A percentile compares a stretch with the other conserved stretches of the same genome.
Conservation (phyloP, 1,140 invertebrate genomes). For the Lineus longissimus region DNA sequence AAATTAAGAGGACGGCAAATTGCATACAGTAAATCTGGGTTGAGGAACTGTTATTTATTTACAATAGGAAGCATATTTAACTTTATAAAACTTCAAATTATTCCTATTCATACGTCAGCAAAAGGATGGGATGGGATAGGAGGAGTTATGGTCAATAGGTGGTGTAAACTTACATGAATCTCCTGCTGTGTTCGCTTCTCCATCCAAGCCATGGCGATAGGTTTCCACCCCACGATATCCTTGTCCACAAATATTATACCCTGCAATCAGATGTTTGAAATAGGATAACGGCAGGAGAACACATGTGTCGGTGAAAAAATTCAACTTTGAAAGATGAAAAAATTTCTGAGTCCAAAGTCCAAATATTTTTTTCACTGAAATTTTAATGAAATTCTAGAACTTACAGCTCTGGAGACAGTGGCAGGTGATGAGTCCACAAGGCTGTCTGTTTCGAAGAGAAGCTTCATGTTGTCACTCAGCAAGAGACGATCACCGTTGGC, state of each 20-base stretch:
- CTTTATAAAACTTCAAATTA: too few relatives aligned
- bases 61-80: too few relatives aligned
- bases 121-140: too few relatives aligned
- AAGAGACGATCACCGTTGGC: constrained; percentile 52
- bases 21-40: too few relatives aligned
- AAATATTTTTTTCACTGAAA: too few relatives aligned
- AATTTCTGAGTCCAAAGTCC: not conserved
- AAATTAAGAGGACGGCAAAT: too few relatives aligned
- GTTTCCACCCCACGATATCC: constrained; percentile 51
- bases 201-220: constrained; percentile 50
- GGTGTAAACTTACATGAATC: constrained; percentile 46
- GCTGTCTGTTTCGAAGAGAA: constrained; percentile 51
- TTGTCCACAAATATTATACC: constrained; percentile 51
- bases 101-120: too few relatives aligned
- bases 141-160: not conserved
- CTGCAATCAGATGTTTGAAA: constrained; percentile 32
- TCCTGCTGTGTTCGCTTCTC: constrained; percentile 47
- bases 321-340: not conserved
- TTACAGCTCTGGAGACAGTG: constrained; percentile 45
- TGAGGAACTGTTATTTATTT: too few relatives aligned
- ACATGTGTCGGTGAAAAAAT: too few relatives aligned
- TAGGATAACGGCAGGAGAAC: not conserved
- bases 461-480: constrained; percentile 47
- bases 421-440: constrained; percentile 44
- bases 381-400: constrained; percentile 15